phyloP scores from a whole-genome alignment of 2,797 vertebrate genomes.

The Melanotaenia trifasciata region DNA sequence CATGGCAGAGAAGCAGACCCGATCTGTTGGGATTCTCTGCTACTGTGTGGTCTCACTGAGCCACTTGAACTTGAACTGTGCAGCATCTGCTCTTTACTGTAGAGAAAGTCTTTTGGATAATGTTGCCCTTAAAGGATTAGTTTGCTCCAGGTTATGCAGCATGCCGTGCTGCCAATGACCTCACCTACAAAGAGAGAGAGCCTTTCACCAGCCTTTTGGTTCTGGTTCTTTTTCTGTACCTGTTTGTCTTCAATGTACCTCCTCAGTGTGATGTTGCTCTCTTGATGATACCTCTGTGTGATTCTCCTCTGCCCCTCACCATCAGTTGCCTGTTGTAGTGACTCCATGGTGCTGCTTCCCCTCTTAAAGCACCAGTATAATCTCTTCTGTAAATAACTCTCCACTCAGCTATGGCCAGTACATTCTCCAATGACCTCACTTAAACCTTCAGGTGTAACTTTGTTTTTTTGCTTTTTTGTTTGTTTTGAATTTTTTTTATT shows the following conservation, averaged over 20 bases:
- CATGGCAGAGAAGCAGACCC: conserved; percentile 21
- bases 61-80: conserved; percentile 46
- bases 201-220: conserved; percentile 62
- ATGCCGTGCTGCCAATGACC: conserved; percentile 50
- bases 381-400: conserved; percentile 84
- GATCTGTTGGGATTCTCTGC: conserved; percentile 37
- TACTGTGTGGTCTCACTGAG: conserved; percentile 38
- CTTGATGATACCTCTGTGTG: conserved; percentile 79
- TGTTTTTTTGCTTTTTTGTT: conserved; percentile 42
- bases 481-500: conserved; percentile 30
- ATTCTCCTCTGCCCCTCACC: conserved; percentile 82
- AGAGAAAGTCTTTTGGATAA: conserved; percentile 46
- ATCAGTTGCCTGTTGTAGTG: conserved; percentile 86
- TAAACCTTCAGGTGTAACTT: conserved; percentile 82
- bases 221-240: conserved; percentile 50
- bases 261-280: conserved; percentile 80
- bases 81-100: conserved; percentile 25
- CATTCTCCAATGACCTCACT: conserved; percentile 82
- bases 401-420: conserved; percentile 86
- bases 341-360: conserved; percentile 83
- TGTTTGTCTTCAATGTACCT: conserved; percentile 71
- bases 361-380: conserved; percentile 78
- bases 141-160: conserved; percentile 53
- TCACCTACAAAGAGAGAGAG: conserved; percentile 64
- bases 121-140: conserved; percentile 53